Base-by-base conservation (phyloP, 2,113 vertebrate genomes). In the Nestor notabilis region DNA sequence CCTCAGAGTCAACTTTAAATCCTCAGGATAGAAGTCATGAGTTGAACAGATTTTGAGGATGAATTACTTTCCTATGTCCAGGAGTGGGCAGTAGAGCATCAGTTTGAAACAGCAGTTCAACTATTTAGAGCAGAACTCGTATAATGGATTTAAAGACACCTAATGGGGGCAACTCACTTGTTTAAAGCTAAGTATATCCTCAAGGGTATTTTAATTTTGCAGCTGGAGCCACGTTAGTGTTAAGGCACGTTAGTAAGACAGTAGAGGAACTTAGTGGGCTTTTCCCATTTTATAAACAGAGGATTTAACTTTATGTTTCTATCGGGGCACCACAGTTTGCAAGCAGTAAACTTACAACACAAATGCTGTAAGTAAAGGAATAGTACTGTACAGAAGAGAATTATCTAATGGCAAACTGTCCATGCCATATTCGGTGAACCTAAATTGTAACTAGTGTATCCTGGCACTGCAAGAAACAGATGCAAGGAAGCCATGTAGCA, bases 51-150 rank as follows among this genome's bases (percentile, higher is more conserved):
- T 68, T 93, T 68, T 60, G 86, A 89, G 31, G 47, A 11, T 83
- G 84, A 89, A 87, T 60, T 92, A 53, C 70, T 72, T 46, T 31
- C 13, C 5, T 41, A 29, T 47, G 53, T n/a, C 90, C 95, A 96
- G 94, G 37, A 93, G 95, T 92, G 86, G 94, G 94, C 96, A 91
- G 91, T 91, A 97, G 77, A 95, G n/a, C n/a, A 91, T 41, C 58
- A 85, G 44, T 49, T 65, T 94, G 63, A 84, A 79, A 82, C 24
- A 87, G 29, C 39, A 29, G 15, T 61, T 89, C 35, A 49, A 41
- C 24, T 47, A 7, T 50, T 83, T 68, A 60, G 21, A 61, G 17
- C n/a, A 44, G 65, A 82, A 89, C 79, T 81, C 79, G 44, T 49
- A 9, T 41, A 71, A 94, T 29, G 82, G 31, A 87, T 93, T 97